Evolutionary conservation across 2,888 invertebrate species (phyloP), one percentile per base, ranked within the genome.

Genomic region (Lithodes maja): DNA sequence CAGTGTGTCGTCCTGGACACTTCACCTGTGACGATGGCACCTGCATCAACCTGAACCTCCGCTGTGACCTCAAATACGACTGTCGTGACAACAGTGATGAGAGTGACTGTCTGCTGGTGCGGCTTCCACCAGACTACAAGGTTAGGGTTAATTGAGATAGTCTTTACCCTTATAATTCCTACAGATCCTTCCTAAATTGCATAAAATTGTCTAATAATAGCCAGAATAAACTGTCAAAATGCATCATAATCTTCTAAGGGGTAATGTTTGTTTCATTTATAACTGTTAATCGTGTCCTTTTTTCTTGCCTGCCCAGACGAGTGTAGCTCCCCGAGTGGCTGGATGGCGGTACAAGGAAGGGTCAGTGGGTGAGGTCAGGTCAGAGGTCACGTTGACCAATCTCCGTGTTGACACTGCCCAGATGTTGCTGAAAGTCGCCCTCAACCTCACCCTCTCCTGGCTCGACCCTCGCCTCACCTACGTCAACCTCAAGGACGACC

Each of bases 51-150:
- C 55, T 85, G 50, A 3, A 9, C 15, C 77, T 33, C 1, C 71
- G 90, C 2, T 91, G 91, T 78, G 90, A 91, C 80, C 86, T 85
- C 5, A 78, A 86, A 78, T 85, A 81, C n/a, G 88, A 91, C 80
- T 91, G 91, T 75, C 79, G 84, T 12, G 90, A 91, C 69, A 74
- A 79, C 53, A 85, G 83, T 53, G 91, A 91, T 69, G 91, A 91
- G 81, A 55, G 68, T 0, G 68, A 90, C 33, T 91, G 91, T 53
- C 1, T n/a, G 3, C 33, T 61, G 50, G 33, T 90, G 17, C n/a
- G 53, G 1, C 83, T 87, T 2, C 80, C 87, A 1, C 17, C 33
- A 1, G 85, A 87, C n/a, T 90, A 90, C 61, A 87, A 79, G 79
- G 83, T 81, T 17, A 69, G 53, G 2, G 61, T 7, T 61, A 12